Percentiles rank a stretch among this genome's conserved stretches.
phyloP scores from a whole-genome alignment of 2,113 vertebrate genomes.

The Aptenodytes forsteri region DNA sequence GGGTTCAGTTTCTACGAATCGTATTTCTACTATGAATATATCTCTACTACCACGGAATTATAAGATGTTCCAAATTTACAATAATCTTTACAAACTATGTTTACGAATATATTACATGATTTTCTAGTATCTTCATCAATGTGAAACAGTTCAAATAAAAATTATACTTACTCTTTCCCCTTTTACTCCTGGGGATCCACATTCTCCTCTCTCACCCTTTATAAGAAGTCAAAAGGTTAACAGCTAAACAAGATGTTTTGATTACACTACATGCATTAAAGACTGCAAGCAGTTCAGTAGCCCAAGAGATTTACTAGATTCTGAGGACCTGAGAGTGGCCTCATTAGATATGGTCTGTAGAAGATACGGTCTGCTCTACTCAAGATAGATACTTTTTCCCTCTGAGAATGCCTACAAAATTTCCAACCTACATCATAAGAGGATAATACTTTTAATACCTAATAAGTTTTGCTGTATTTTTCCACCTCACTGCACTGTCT shows the following conservation, averaged over 20 bases:
- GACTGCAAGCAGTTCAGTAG: not conserved
- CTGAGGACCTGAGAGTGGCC: not conserved
- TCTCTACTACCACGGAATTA: not conserved
- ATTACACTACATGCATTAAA: not conserved
- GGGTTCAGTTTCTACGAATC: not conserved
- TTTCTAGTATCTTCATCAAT: not conserved
- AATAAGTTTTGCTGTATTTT: not conserved
- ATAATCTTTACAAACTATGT: not conserved
- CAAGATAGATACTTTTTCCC: not conserved
- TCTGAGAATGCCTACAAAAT: not conserved
- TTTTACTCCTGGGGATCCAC: slow-evolving; percentile 84
- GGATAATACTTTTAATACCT: not conserved
- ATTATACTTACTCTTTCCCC: slow-evolving; percentile 78
- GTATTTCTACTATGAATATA: not conserved
- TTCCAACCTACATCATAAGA: not conserved
- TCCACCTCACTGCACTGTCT: fast-evolving
- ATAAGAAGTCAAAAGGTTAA: slow-evolving; percentile 22
- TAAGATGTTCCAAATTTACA: not conserved
- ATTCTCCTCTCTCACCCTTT: slow-evolving; percentile 85
- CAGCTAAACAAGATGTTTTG: not conserved
- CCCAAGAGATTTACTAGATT: not conserved
- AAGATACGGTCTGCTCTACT: not conserved
- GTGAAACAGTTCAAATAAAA: not conserved
- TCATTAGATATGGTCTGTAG: not conserved
- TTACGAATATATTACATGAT: not conserved